A percentile compares a stretch with the other conserved stretches of the same genome.
Evolutionary conservation across 2,797 vertebrate species (phyloP).

Genomic region (Meriones psammophilus): DNA sequence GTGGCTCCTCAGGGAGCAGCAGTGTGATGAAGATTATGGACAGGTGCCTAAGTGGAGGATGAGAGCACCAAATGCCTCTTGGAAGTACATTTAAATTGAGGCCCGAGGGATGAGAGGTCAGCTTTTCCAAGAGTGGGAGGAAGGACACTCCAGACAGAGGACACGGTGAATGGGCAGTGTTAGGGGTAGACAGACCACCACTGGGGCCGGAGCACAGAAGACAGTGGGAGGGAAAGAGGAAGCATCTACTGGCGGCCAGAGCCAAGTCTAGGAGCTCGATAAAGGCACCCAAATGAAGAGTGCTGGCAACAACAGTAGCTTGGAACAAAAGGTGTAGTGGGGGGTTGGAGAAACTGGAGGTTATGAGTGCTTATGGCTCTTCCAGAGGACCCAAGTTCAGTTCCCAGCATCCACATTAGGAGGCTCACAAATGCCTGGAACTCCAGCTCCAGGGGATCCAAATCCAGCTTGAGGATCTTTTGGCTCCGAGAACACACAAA

Average conservation of each 20-base stretch:
- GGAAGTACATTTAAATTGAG: background rate
- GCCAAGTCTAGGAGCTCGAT: background rate
- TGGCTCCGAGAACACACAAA: background rate
- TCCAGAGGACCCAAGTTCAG: background rate
- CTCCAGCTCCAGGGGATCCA: background rate
- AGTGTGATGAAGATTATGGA: background rate
- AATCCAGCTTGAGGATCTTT: background rate
- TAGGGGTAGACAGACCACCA: background rate
- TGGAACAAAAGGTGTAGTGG: background rate
- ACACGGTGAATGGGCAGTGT: background rate
- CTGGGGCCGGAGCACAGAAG: background rate
- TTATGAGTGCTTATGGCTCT: background rate
- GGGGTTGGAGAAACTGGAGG: background rate
- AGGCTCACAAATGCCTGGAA: background rate
- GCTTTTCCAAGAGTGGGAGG: background rate
- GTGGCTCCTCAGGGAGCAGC: background rate
- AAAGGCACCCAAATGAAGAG: background rate
- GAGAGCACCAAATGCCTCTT: background rate
- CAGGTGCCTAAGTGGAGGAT: background rate
- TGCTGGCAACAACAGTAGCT: background rate
- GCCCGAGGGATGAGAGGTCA: background rate
- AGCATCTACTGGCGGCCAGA: background rate
- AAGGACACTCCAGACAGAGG: background rate
- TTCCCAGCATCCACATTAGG: background rate
- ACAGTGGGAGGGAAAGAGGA: background rate